Conservation (phyloP, 2,113 vertebrate genomes). For the Crotalus tigris region DNA sequence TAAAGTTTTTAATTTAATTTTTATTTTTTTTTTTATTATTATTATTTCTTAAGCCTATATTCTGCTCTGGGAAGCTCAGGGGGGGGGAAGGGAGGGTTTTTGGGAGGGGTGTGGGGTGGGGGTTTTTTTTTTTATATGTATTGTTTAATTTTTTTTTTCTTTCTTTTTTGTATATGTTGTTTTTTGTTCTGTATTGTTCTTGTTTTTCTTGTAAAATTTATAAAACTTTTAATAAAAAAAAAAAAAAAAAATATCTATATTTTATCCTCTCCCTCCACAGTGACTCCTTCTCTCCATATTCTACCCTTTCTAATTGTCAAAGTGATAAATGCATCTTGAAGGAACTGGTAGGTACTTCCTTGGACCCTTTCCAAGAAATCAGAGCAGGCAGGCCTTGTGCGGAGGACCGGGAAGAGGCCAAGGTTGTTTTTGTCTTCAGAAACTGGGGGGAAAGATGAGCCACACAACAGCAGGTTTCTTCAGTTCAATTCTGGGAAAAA, state of each 20-base stretch:
- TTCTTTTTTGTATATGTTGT: too few relatives aligned
- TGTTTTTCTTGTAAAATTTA: too few relatives aligned
- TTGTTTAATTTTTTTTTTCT: too few relatives aligned
- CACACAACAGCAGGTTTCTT: not conserved
- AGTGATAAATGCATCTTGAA: not conserved
- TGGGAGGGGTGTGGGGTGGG: too few relatives aligned
- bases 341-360: not conserved
- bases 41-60: too few relatives aligned
- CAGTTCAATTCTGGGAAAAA: not conserved
- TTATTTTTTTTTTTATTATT: too few relatives aligned
- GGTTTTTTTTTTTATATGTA: too few relatives aligned
- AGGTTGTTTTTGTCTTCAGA: not conserved
- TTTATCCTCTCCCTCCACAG: not conserved
- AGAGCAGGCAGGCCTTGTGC: not conserved
- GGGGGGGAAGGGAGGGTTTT: too few relatives aligned
- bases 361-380: not conserved
- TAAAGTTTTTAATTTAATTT: too few relatives aligned
- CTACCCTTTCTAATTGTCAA: not conserved
- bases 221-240: too few relatives aligned
- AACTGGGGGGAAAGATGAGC: not conserved
- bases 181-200: too few relatives aligned
- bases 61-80: too few relatives aligned
- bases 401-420: not conserved
- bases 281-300: not conserved
- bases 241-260: not conserved